phyloP scores from a whole-genome alignment of 2,113 vertebrate species.

The Amazona vittata region DNA sequence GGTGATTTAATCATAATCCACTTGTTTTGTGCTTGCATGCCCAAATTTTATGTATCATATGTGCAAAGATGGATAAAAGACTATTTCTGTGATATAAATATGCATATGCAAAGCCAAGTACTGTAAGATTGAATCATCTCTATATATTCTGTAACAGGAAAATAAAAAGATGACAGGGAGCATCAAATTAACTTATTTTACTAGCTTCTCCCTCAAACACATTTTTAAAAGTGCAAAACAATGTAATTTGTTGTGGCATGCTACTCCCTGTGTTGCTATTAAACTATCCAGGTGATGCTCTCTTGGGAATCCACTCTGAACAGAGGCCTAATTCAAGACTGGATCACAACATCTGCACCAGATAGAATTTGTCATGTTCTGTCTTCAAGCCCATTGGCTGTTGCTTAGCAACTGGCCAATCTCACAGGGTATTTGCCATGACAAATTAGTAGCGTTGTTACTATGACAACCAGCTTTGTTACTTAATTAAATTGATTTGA shows the following conservation, averaged over 20 bases:
- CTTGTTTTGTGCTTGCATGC: neutral
- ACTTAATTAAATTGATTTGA: slow-evolving; percentile 95
- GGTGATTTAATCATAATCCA: slow-evolving; percentile 4
- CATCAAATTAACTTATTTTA: slow-evolving; percentile 69
- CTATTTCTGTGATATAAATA: slow-evolving; percentile 55
- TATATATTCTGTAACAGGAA: slow-evolving; percentile 53
- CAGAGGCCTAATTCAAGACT: slow-evolving; percentile 75
- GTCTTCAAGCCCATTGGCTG: slow-evolving; percentile 84
- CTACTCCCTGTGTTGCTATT: slow-evolving; percentile 48
- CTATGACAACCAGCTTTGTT: slow-evolving; percentile 97
- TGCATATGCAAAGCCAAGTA: slow-evolving; percentile 55
- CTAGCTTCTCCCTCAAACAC: slow-evolving; percentile 41
- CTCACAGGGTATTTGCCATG: slow-evolving; percentile 88
- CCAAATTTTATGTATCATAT: slow-evolving; percentile 27
- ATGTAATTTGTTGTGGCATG: slow-evolving; percentile 63
- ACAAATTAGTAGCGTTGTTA: slow-evolving; percentile 92
- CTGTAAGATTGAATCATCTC: slow-evolving; percentile 60
- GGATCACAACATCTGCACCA: slow-evolving; percentile 83
- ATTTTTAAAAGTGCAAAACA: slow-evolving; percentile 61
- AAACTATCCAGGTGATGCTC: slow-evolving; percentile 54
- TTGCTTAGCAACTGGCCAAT: slow-evolving; percentile 91
- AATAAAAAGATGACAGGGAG: slow-evolving; percentile 63
- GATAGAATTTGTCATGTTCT: slow-evolving; percentile 84
- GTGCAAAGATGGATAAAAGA: slow-evolving; percentile 23
- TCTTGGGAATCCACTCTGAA: slow-evolving; percentile 63